A percentile compares a stretch with the other conserved stretches of the same genome.
Conservation (phyloP, 2,888 invertebrate species). For the Chouioia cunea region DNA sequence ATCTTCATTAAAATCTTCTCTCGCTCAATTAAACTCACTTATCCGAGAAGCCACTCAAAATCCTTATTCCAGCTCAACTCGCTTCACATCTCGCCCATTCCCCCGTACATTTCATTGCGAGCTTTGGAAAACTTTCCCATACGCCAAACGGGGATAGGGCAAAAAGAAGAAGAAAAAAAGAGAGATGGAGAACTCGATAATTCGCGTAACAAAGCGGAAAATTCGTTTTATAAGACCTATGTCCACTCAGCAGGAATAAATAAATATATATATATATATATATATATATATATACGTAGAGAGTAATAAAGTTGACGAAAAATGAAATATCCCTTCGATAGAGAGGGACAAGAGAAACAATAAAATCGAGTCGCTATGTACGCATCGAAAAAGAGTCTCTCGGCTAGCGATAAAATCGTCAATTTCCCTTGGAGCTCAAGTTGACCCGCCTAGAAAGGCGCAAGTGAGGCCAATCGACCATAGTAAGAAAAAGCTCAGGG, state of each 20-base stretch:
- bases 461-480: too few species aligned
- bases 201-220: constrained; percentile 33
- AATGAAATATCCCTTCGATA: neutral
- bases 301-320: constrained; percentile 25
- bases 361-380: constrained; percentile 36
- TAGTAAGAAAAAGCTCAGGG: too few species aligned
- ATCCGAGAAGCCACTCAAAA: constrained; percentile 29
- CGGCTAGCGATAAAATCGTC: constrained; percentile 41
- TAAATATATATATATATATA: neutral
- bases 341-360: constrained; percentile 26
- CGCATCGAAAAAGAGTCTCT: neutral
- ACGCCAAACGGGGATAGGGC: neutral
- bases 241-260: constrained; percentile 10
- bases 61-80: constrained; percentile 19
- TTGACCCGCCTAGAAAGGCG: constrained; percentile 16
- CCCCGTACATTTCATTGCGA: constrained; percentile 19
- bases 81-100: neutral
- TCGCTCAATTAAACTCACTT: constrained; percentile 39
- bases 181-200: constrained; percentile 13
- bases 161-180: neutral
- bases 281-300: too few species aligned
- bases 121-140: neutral
- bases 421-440: constrained; percentile 30
- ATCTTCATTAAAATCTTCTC: constrained; percentile 41
- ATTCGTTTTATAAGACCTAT: constrained; percentile 23